Base-by-base conservation (phyloP, 2,888 invertebrate genomes). In the Aproaerema taeniolella region DNA sequence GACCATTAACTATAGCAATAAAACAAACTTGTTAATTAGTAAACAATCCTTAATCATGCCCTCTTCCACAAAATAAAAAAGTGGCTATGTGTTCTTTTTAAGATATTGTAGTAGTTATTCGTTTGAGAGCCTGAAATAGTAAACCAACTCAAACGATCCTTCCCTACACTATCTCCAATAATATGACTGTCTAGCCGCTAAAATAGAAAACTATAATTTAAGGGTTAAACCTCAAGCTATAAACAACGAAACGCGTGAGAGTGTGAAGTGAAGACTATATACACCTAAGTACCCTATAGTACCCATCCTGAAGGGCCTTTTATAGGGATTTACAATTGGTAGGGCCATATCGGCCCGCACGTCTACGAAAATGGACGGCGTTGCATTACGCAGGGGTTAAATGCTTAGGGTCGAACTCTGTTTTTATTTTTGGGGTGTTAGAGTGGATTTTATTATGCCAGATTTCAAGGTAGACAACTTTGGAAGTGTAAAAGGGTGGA, bases 321-420 rank as follows among this genome's bases (percentile, higher is more conserved):
- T 69, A 69, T 66, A 62, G 51, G 66, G 74, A 74, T 76, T 78
- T 76, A 77, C 69, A 59, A 67, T 68, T 68, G 64, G 71, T 64
- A 59, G 64, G 66, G 61, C 58, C 63, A 51, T 63, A 67, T 72
- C 61, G 64, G 61, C 59, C 63, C 58, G 56, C 61, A n/a, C 55
- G 68, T 62, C 65, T 66, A 65, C 70, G 75, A 75, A 77, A 78
- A 77, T 73, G 65, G 68, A 65, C 64, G 65, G 56, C 62, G 46
- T 65, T 70, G 67, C 72, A 75, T 78, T 77, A 68, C 67, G 61
- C 61, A 62, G 58, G 67, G 69, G 71, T 65, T 73, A 59, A 67
- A 53, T 55, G 64, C 65, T 69, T 71, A 28, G 57, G 56, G 46
- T 50, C 47, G 51, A 58, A 56, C 58, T 63, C 63, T 67, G 63